Base-by-base conservation (phyloP, 2,888 invertebrate genomes). In the Acleris cristana region DNA sequence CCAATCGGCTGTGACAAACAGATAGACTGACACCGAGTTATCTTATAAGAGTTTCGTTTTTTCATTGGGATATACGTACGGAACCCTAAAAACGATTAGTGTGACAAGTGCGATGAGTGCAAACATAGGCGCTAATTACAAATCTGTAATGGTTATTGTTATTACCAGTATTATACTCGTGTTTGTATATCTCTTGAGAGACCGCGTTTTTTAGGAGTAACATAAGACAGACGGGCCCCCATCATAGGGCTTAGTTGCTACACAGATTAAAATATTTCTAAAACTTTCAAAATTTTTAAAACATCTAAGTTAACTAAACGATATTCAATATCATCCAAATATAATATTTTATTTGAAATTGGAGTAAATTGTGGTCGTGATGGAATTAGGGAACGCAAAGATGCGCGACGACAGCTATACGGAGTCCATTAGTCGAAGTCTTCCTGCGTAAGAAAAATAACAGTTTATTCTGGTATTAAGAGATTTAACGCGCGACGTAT, bases 281-380 rank as follows among this genome's bases (percentile, higher is more conserved):
- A 52, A 54, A 62, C 48, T 48, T 52, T 48, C 18, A 52, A 34
- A 67, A 48, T 34, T 58, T 57, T 53, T 26, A 62, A 23, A 54
- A 53, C 53, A 48, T 34, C 34, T 34, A 63, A 52, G 53, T 63
- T 58, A 56, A 40, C 26, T 57, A 21, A 62, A 52, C 21, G 51
- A 51, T 60, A 48, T 16, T 10, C 10, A 34, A 10, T 3, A 10
- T 10, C 10, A 34, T 3, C 34, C 10, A 10, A 34, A 3, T 0
- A 34, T 57, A 69, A 69, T 72, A 69, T 72, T 69, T 72, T 66
- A 73, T 64, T 30, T 18, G 70, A 72, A 65, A 70, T 73, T 72
- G 69, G 69, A 48, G 51, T 62, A 54, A 62, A 67, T 66, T 57
- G 70, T 26, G 64, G 49, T 62, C 55, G 45, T 52, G 64, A 69